Evolutionary conservation across 2,888 invertebrate genomes (phyloP), one percentile per base, ranked within the genome.

Genomic region (Tetragonula carbonaria): DNA sequence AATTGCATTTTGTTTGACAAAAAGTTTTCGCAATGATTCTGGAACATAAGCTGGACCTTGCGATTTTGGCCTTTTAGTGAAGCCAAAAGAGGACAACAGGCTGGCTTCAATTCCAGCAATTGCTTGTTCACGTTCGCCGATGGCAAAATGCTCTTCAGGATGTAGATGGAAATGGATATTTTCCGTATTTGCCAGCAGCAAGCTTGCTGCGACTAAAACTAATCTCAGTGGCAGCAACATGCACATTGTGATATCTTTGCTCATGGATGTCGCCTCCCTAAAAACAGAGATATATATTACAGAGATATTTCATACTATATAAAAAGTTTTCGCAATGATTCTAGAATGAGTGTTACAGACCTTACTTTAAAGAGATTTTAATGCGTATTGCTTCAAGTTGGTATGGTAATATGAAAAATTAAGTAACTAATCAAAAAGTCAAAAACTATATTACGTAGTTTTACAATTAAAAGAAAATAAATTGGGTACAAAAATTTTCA

Each of bases 1-100:
- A 89, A 96, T 96, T 91, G 96, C 96, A 95, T 95, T 96, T 90
- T 97, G 97, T 91, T 95, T 95, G 86, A 96, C 95, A 95, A 98
- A 98, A 86, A 98, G 95, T 93, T 97, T 96, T 94, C 97, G 96
- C 96, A 98, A 96, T 91, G 97, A 97, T 92, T 97, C 96, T 84
- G 98, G 98, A 93, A 98, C 95, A 90, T 96, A 95, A 57, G 95
- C 93, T 83, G 95, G 94, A 88, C 95, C 95, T 87, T 95, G 94
- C 85, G 95, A 95, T 93, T 94, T 95, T 86, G 96, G 97, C 95
- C 96, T 94, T 85, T 94, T 95, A 85, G 95, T 94, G 89, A 96
- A 95, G 65, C 96, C 96, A 90, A 96, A 95, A 94, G 96, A 93
- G 92, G 96, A 95, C 93, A 97, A 95, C 45, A 97, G 95, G 88